Evolutionary conservation across 2,797 vertebrate genomes (phyloP).

Genomic region (Notoglanidium macrostoma): DNA sequence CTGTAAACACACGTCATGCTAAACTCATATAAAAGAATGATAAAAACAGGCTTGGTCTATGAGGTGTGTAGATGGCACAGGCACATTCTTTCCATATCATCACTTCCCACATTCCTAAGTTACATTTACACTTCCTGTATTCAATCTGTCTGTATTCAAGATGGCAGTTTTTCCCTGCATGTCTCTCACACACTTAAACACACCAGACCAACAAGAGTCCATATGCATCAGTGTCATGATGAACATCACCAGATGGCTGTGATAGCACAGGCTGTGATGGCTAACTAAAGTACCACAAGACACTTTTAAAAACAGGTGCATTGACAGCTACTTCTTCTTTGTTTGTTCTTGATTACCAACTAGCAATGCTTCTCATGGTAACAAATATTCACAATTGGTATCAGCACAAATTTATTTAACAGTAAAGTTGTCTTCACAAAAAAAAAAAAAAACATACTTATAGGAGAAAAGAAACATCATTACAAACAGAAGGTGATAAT

Average conservation of each 20-base stretch:
- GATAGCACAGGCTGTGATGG: conserved; percentile 2
- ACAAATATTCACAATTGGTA: neutral
- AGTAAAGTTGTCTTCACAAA: neutral
- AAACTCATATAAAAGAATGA: conserved; percentile 20
- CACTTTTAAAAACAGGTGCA: conserved; percentile 10
- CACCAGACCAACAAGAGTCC: neutral
- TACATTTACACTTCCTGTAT: conserved; percentile 11
- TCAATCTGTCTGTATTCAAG: conserved; percentile 1
- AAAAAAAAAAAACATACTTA: neutral
- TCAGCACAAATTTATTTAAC: neutral
- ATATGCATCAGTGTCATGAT: conserved; percentile 4
- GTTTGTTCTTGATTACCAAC: conserved; percentile 10
- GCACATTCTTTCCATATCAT: conserved; percentile 30
- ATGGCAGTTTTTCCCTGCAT: neutral
- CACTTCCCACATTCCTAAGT: conserved; percentile 1
- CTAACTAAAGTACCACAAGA: conserved; percentile 15
- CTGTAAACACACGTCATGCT: conserved; percentile 26
- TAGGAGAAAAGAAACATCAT: neutral
- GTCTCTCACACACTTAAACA: neutral
- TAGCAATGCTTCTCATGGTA: neutral
- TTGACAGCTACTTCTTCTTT: conserved; percentile 1
- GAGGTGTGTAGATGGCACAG: conserved; percentile 1
- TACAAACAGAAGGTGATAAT: neutral
- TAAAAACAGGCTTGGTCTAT: conserved; percentile 11
- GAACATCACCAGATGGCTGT: neutral